Base-by-base conservation (phyloP, 2,888 invertebrate species). In the Gari tellinella region DNA sequence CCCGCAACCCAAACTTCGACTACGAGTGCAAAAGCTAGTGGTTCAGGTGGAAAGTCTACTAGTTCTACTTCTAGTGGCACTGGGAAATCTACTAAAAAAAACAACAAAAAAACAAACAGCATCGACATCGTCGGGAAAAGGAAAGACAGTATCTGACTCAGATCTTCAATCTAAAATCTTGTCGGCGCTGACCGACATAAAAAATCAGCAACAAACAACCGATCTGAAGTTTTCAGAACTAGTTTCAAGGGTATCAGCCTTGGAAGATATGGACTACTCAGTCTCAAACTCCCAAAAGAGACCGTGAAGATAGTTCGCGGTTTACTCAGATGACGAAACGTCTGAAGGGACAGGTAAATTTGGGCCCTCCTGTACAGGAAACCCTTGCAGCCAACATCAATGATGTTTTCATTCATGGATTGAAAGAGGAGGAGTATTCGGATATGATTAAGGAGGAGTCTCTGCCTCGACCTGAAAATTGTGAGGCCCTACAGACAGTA, bases 381-480 rank as follows among this genome's bases (percentile, higher is more conserved):
- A 40, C 38, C 2, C 26, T 26, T 15, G 26, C 52, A 14, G 5
- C 4, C 5, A 43, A 43, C 43, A 21, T 26, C 12, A 52, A 25
- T n/a, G n/a, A 15, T 25, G n/a, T 52, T 21, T 49, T 49, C 15
- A 19, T 21, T 21, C 3, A 49, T 49, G 49, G 25, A 23, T 19
- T 49, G 14, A 23, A 52, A 17, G 52, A 52, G 26, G 26, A 52
- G 7, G 15, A 56, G 25, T 56, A 56, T n/a, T 8, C 8, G 10
- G n/a, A 23, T 21, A 41, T 56, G 43, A 23, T 56, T 1, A 56
- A 56, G 17, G 56, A 56, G 3, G 56, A 56, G 17, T 25, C 41
- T 41, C 23, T 43, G 4, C 23, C 56, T 43, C 21, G 56, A 2
- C 56, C 56, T 21, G 43, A 56, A 19, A 56, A 56, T 17, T 56